Conservation (phyloP, 2,888 invertebrate species). For the Pimpla rufipes region DNA sequence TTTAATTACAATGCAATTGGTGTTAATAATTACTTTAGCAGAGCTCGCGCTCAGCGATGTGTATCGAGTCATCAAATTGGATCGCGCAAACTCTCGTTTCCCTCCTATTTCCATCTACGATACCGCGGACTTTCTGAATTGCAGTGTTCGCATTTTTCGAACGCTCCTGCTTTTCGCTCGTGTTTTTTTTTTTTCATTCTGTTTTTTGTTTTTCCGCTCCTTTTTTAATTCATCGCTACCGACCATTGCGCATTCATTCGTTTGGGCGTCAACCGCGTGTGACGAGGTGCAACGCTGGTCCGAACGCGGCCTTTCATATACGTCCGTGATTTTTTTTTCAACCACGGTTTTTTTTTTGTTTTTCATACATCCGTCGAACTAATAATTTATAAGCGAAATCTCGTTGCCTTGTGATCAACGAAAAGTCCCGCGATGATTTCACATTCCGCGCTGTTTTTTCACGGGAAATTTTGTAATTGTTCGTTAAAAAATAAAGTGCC, state of each 20-base stretch:
- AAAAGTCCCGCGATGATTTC: background rate
- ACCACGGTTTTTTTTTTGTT: background rate
- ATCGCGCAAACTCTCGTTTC: conserved; percentile 67
- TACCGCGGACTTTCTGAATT: conserved; percentile 61
- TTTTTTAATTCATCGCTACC: conserved; percentile 54
- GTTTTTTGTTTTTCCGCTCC: conserved; percentile 16
- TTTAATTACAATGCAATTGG: conserved; percentile 80
- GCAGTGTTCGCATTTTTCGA: conserved; percentile 66
- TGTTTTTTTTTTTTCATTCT: conserved; percentile 20
- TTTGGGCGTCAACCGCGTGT: conserved; percentile 50
- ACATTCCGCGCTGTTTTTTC: background rate
- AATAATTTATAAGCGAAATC: background rate
- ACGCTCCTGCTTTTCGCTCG: conserved; percentile 32
- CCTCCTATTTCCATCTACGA: conserved; percentile 56
- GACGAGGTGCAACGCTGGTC: conserved; percentile 23
- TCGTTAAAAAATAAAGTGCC: background rate
- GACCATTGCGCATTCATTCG: conserved; percentile 53
- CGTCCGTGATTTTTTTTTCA: background rate
- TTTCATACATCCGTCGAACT: background rate
- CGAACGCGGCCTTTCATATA: background rate
- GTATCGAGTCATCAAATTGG: conserved; percentile 81
- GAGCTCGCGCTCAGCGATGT: conserved; percentile 78
- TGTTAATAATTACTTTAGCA: conserved; percentile 80
- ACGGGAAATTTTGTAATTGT: background rate
- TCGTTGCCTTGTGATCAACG: background rate